Base-by-base conservation (phyloP, 1,140 invertebrate genomes). In the Papilio helenus region DNA sequence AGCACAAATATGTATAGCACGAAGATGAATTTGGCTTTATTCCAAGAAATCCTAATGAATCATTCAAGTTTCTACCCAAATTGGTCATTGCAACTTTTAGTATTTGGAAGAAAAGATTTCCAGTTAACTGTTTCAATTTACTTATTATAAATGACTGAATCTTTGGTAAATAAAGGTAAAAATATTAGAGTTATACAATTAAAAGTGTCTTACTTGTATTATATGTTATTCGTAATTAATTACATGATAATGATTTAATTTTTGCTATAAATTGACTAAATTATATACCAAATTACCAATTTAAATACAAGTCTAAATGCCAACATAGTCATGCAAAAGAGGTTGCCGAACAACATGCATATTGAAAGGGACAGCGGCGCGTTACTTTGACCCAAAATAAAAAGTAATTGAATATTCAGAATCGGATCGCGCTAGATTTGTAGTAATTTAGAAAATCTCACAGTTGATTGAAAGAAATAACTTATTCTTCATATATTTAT, bases 331-430 rank as follows among this genome's bases (percentile, higher is more conserved):
- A 39, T 23, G 76, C n/a, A 44, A 51, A 51, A 76, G 46, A 77
- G 58, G 76, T 65, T 44, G 55, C 12, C 76, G 76, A 61, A 61
- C n/a, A 58, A 61, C 29, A 77, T 77, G 34, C 58, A 77, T 77
- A 77, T 77, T 77, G 76, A 77, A 77, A 77, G 76, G 55, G 55
- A 61, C 51, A n/a, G 74, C 39, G 26, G 26, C 29, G 76, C 76
- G 76, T 77, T 77, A 65, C 76, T 77, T 77, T 77, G 76, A 77
- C 76, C 76, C 76, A 77, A 77, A 77, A 77, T 77, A 77, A 77
- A 77, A 77, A 65, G 76, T 58, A 65, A 77, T 65, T 61, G 76
- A 77, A 77, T 77, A 77, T 77, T 77, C 76, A 23, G 18, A 61
- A 18, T 58, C 34, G 34, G 23, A 77, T 77, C 76, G 61, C 55